Percentiles rank a stretch among this genome's conserved stretches.
Evolutionary conservation across 2,888 invertebrate species (phyloP).

Genomic region (Hypercompe scribonia): DNA sequence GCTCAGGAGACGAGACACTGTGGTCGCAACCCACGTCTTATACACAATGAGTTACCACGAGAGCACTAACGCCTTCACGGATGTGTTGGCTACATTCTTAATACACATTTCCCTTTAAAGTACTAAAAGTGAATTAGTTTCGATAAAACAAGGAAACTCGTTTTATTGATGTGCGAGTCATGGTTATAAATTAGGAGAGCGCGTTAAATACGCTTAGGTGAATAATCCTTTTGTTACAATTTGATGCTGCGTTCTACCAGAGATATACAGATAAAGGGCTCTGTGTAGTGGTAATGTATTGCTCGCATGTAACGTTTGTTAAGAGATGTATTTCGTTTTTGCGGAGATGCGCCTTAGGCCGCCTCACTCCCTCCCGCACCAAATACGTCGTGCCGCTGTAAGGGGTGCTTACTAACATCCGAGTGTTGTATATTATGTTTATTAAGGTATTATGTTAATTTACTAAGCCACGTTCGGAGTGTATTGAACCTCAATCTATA

Average conservation of each 20-base stretch:
- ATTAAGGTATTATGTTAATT: constrained; percentile 42
- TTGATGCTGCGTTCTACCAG: constrained; percentile 54
- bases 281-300: constrained; percentile 59
- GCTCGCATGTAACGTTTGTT: constrained; percentile 53
- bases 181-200: constrained; percentile 67
- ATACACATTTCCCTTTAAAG: constrained; percentile 66
- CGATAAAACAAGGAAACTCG: constrained; percentile 57
- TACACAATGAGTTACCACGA: constrained; percentile 60
- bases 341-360: constrained; percentile 45
- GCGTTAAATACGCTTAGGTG: constrained; percentile 66
- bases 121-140: constrained; percentile 63
- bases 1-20: constrained; percentile 48
- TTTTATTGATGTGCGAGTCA: constrained; percentile 51
- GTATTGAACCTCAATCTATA: neutral
- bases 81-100: constrained; percentile 64
- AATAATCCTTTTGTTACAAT: constrained; percentile 71
- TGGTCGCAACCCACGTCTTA: constrained; percentile 51
- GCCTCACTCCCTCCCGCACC: constrained; percentile 45
- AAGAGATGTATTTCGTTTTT: constrained; percentile 57
- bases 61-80: constrained; percentile 41
- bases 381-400: constrained; percentile 47
- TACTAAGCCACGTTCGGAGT: constrained; percentile 20
- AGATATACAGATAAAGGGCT: constrained; percentile 60
- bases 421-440: constrained; percentile 43
- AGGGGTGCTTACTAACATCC: constrained; percentile 48